Conservation (phyloP, 1,140 invertebrate species). For the Hydropsyche tenuis region DNA sequence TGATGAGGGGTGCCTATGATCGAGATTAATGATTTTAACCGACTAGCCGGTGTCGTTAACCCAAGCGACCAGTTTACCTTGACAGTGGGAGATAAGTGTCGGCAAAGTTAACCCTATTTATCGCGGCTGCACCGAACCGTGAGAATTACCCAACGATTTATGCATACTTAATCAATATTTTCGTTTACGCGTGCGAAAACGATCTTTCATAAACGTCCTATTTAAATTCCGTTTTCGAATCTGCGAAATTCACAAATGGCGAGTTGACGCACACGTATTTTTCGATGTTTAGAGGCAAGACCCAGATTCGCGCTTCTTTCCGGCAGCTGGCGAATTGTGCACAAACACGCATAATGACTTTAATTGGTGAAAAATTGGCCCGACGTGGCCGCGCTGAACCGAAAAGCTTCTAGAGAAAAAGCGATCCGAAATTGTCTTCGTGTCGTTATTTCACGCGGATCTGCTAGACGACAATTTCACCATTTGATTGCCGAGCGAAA, state of each 20-base stretch:
- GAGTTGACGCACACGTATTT: background rate
- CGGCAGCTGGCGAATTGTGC: conserved; percentile 8
- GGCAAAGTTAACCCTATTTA: background rate
- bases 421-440: background rate
- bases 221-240: background rate
- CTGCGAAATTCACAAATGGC: no score
- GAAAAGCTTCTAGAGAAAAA: no score
- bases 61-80: conserved; percentile 18
- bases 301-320: background rate
- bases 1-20: background rate
- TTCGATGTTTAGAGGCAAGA: background rate
- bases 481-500: background rate
- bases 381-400: background rate
- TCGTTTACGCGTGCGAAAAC: no score
- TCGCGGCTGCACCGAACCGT: no score
- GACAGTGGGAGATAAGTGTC: conserved; percentile 1
- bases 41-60: conserved; percentile 19
- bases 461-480: background rate
- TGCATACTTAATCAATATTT: no score
- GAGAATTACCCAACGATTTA: no score
- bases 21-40: conserved; percentile 4
- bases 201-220: no score
- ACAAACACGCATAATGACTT: background rate
- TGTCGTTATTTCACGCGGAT: no score
- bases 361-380: background rate